phyloP scores from a whole-genome alignment of 2,888 invertebrate species.

The Anticlea derivata region DNA sequence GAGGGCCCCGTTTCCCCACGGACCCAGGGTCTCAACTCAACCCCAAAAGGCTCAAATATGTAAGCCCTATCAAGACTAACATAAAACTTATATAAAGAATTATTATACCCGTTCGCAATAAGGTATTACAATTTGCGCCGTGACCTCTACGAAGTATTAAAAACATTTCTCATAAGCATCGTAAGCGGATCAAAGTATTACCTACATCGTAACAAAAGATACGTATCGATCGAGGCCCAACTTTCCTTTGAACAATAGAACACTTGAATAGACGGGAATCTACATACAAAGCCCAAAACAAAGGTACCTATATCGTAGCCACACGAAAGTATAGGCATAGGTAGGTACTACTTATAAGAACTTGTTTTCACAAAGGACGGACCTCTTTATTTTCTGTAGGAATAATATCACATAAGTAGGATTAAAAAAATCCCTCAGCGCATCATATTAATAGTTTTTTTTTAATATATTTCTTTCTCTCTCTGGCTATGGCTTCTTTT shows the following conservation, averaged over 20 bases:
- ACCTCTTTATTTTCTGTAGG: background rate
- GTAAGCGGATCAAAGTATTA: constrained; percentile 31
- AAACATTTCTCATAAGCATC: constrained; percentile 16
- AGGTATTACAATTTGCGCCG: constrained; percentile 9
- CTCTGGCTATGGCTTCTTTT: no score
- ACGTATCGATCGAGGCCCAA: constrained; percentile 25
- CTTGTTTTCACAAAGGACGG: constrained; percentile 3
- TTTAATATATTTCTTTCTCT: no score
- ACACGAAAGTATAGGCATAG: constrained; percentile 7
- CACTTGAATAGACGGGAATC: constrained; percentile 21
- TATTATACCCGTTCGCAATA: background rate
- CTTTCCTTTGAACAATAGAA: constrained; percentile 32
- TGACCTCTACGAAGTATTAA: constrained; percentile 14
- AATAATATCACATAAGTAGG: background rate
- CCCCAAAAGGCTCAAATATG: no score
- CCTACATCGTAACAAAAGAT: constrained; percentile 29
- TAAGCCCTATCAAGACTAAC: no score
- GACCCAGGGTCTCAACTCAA: no score
- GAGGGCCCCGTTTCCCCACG: no score
- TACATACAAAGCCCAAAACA: constrained; percentile 30
- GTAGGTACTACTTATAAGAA: constrained; percentile 2
- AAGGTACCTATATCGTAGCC: constrained; percentile 5
- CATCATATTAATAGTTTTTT: no score
- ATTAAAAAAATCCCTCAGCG: no score
- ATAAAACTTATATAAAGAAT: no score